phyloP scores from a whole-genome alignment of 2,113 vertebrate genomes.

The Antennarius striatus region DNA sequence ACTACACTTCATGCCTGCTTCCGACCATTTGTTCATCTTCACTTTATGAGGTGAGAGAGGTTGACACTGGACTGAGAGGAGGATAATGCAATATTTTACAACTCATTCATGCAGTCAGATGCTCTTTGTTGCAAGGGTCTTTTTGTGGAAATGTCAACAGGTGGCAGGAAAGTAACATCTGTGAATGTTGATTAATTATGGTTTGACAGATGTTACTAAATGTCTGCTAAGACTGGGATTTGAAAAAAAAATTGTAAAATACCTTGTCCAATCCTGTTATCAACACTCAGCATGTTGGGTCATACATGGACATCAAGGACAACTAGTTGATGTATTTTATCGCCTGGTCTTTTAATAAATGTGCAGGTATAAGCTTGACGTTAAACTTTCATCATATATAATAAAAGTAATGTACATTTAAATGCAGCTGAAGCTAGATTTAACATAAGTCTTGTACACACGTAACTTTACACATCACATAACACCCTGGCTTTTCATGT shows the following conservation, averaged over 20 bases:
- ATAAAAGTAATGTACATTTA: no score
- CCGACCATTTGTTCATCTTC: constrained; percentile 50
- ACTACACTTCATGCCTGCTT: constrained; percentile 45
- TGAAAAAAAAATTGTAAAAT: constrained; percentile 23
- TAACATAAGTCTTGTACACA: no score
- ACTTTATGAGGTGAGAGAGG: constrained; percentile 12
- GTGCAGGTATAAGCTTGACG: not conserved
- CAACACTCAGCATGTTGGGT: not conserved
- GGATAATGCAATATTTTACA: constrained; percentile 35
- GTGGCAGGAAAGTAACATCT: constrained; percentile 57
- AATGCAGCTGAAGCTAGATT: no score
- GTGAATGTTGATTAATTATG: constrained; percentile 62
- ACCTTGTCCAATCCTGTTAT: constrained; percentile 21
- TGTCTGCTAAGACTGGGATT: constrained; percentile 13
- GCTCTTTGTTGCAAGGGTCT: constrained; percentile 28
- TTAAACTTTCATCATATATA: no score
- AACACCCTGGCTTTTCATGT: no score
- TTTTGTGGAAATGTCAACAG: constrained; percentile 59
- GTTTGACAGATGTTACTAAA: constrained; percentile 64
- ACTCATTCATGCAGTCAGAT: constrained; percentile 40
- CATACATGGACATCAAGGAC: not conserved
- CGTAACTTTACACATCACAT: no score
- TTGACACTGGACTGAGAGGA: not conserved
- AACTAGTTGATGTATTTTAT: not conserved
- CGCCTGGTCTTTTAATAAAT: not conserved